phyloP scores from a whole-genome alignment of 2,797 vertebrate genomes.

The Micromesistius poutassou region DNA sequence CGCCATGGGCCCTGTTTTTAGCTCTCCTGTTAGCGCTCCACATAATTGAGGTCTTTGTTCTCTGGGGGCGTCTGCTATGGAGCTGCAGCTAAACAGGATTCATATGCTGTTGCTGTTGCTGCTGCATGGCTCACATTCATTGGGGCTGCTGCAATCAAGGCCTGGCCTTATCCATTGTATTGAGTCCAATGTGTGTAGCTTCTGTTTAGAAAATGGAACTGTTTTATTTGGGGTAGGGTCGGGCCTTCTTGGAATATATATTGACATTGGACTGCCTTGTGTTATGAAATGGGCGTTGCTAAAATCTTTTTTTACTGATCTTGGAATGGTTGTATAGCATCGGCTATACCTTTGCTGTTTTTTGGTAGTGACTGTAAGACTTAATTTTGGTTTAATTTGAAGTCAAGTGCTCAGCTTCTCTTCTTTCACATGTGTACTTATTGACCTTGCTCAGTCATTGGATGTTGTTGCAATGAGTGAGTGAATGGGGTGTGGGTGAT shows the following conservation, averaged over 20 bases:
- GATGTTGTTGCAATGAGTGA: neutral
- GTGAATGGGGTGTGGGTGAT: neutral
- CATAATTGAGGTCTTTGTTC: constrained; percentile 75
- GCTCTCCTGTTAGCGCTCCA: constrained; percentile 58
- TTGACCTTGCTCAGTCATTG: neutral
- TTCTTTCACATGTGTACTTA: neutral
- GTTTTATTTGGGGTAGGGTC: constrained; percentile 24
- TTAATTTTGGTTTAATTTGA: neutral
- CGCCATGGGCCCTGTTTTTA: constrained; percentile 65
- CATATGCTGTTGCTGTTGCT: constrained; percentile 31
- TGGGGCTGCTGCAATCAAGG: constrained; percentile 29
- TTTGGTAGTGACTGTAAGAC: neutral
- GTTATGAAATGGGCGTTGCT: neutral
- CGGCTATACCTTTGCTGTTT: neutral
- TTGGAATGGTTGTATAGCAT: neutral
- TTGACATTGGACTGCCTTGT: neutral
- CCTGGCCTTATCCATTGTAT: constrained; percentile 43
- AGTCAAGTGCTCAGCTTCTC: neutral
- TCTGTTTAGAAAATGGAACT: constrained; percentile 21
- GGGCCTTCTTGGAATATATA: neutral
- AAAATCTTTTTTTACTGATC: neutral
- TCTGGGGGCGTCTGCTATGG: constrained; percentile 31
- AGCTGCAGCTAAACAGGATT: constrained; percentile 37
- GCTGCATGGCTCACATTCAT: constrained; percentile 34
- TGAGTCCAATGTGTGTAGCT: constrained; percentile 19